These are phyloP conservation scores for Platorchestia sp. DNA, from an alignment of 1,140 invertebrate genomes.

Conservation along the genomic window DNA sequence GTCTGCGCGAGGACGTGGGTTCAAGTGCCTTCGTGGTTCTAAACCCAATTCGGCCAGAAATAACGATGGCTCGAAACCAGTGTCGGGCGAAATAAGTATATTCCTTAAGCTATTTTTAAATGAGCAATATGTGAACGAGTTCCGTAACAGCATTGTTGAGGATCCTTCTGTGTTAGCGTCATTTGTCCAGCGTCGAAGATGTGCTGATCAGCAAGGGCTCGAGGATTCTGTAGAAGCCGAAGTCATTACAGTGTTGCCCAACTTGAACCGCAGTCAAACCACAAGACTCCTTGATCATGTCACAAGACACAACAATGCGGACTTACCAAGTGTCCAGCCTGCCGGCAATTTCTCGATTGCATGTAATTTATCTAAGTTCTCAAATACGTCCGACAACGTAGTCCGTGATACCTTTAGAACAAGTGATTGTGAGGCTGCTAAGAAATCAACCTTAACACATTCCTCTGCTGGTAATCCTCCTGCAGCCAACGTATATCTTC, in stretches of 20 bases:
- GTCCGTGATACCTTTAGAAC: not conserved
- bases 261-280: not conserved
- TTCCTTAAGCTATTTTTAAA: constrained; percentile 36
- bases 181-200: not conserved
- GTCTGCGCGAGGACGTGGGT: not conserved
- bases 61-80: not conserved
- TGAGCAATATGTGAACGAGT: constrained; percentile 14
- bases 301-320: not conserved
- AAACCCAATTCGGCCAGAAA: not conserved
- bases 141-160: constrained; percentile 19
- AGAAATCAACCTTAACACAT: not conserved
- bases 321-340: not conserved
- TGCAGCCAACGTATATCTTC: no score
- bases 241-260: not conserved
- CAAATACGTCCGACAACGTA: not conserved
- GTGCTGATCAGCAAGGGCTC: not conserved
- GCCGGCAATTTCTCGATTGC: not conserved
- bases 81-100: constrained; percentile 27
- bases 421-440: not conserved
- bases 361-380: not conserved
- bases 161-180: not conserved
- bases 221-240: constrained; percentile 6
- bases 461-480: not conserved
- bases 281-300: not conserved
- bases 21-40: not conserved